Percentiles rank a stretch among this genome's conserved stretches.
Evolutionary conservation across 2,888 invertebrate genomes (phyloP).

Genomic region (Polymixis flavicincta): DNA sequence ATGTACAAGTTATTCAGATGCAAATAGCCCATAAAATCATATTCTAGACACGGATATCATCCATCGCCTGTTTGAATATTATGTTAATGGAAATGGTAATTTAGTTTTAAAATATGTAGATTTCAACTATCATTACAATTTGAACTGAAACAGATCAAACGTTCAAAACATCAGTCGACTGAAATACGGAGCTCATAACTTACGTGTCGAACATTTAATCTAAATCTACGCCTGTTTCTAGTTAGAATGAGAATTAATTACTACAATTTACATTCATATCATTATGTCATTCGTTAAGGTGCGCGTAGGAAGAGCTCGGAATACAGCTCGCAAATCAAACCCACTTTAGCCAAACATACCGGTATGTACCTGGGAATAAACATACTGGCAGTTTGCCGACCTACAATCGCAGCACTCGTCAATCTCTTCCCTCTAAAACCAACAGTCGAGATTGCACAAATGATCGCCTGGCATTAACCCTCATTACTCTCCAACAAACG

Average conservation of each 20-base stretch:
- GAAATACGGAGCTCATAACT: conserved; percentile 57
- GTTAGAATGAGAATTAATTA: conserved; percentile 74
- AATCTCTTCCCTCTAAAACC: conserved; percentile 85
- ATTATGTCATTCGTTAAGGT: conserved; percentile 76
- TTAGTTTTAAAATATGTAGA: conserved; percentile 50
- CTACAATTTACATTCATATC: conserved; percentile 75
- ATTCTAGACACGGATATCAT: conserved; percentile 27
- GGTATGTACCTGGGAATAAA: conserved; percentile 68
- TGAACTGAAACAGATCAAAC: conserved; percentile 42
- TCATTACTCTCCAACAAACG: conserved; percentile 81
- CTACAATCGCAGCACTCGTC: conserved; percentile 82
- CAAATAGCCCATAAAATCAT: conserved; percentile 35
- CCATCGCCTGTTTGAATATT: conserved; percentile 23
- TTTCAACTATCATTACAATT: conserved; percentile 35
- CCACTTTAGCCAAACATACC: conserved; percentile 78
- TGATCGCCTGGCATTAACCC: conserved; percentile 86
- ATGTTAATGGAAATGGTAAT: conserved; percentile 36
- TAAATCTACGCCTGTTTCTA: conserved; percentile 62
- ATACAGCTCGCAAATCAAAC: conserved; percentile 81
- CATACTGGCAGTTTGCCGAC: conserved; percentile 77
- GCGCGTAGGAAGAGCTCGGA: conserved; percentile 76
- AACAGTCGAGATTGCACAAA: conserved; percentile 88
- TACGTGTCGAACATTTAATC: conserved; percentile 61
- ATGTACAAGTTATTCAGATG: conserved; percentile 41
- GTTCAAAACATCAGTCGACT: conserved; percentile 49